Percentiles rank a stretch among this genome's conserved stretches.
Conservation (phyloP, 2,797 vertebrate genomes). For the Podarcis siculus region DNA sequence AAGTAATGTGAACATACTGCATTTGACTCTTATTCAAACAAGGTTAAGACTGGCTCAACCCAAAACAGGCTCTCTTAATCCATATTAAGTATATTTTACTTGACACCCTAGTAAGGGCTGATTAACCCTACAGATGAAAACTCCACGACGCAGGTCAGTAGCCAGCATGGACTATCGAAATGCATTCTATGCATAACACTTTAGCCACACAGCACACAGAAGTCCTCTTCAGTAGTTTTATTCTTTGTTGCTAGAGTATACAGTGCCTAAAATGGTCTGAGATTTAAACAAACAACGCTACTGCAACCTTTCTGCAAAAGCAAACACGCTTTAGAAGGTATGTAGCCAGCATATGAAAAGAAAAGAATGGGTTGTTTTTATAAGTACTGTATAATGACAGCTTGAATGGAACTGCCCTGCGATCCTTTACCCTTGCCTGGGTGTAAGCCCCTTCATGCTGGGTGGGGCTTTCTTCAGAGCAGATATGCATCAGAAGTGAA, state of each 20-base stretch:
- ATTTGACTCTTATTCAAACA: conserved; percentile 28
- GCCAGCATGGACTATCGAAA: background rate
- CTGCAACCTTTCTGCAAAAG: conserved; percentile 14
- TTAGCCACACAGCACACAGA: background rate
- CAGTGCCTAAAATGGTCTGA: background rate
- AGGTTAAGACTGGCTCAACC: background rate
- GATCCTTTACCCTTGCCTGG: background rate
- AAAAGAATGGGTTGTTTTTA: background rate
- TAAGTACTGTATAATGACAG: conserved; percentile 12
- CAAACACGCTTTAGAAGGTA: conserved; percentile 32
- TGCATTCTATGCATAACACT: background rate
- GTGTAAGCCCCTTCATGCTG: background rate
- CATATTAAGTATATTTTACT: conserved; percentile 24
- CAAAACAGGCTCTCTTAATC: conserved; percentile 2
- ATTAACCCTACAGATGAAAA: conserved; percentile 9
- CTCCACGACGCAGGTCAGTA: background rate
- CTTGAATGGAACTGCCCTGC: background rate
- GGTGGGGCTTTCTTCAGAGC: too few relatives aligned
- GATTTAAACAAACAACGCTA: conserved; percentile 33
- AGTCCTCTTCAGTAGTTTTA: conserved; percentile 16
- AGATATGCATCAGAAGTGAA: background rate
- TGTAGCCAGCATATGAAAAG: background rate
- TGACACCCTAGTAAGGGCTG: background rate
- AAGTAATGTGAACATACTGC: background rate
- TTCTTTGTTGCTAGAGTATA: conserved; percentile 15